phyloP scores from a whole-genome alignment of 2,113 vertebrate genomes.

The Ammospiza caudacuta region DNA sequence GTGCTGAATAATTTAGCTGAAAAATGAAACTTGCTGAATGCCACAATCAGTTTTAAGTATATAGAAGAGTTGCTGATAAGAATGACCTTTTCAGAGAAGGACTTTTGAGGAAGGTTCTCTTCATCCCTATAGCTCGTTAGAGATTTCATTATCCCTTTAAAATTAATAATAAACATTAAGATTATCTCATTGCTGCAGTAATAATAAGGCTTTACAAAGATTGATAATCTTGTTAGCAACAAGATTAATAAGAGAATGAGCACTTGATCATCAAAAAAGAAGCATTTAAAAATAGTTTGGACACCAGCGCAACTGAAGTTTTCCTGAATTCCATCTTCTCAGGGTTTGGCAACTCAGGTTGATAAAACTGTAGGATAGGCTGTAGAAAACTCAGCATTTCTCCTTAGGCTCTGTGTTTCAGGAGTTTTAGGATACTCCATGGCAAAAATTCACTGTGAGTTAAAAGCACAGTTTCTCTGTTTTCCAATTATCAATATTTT shows the following conservation, averaged over 20 bases:
- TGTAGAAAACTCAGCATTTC: not conserved
- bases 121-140: not conserved
- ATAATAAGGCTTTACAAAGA: not conserved
- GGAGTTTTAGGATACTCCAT: not conserved
- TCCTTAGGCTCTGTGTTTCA: not conserved
- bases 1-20: constrained; percentile 40
- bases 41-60: constrained; percentile 44
- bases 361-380: not conserved
- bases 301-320: not conserved
- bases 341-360: not conserved
- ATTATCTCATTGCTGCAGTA: not conserved
- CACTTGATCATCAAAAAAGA: not conserved
- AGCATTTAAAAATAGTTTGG: not conserved
- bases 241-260: not conserved
- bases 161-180: not conserved
- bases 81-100: constrained; percentile 35
- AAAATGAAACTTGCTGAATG: constrained; percentile 53
- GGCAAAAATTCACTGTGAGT: not conserved
- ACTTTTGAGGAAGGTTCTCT: constrained; percentile 18
- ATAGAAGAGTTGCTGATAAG: constrained; percentile 34
- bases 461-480: not conserved
- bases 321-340: not conserved
- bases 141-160: not conserved
- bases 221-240: not conserved
- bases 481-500: not conserved